These are phyloP conservation scores for Gallinago jamesoni DNA, from an alignment of 2,113 vertebrate species.

Conservation along the genomic window DNA sequence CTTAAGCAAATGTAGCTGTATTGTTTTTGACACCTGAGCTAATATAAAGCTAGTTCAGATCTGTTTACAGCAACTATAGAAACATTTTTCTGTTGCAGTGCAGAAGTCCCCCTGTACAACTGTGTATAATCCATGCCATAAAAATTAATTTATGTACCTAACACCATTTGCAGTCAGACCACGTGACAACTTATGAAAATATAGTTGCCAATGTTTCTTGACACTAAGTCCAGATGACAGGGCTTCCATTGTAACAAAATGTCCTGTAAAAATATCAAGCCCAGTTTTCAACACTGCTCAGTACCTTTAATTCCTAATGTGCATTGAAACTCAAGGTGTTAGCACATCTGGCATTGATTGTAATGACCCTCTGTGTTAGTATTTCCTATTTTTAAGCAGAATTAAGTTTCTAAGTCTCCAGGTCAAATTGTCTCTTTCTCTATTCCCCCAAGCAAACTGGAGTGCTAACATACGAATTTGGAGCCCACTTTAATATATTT, in stretches of 20 bases:
- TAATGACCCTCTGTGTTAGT: neutral
- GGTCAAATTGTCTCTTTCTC: neutral
- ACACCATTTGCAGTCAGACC: neutral
- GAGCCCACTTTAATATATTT: neutral
- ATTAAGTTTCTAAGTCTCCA: neutral
- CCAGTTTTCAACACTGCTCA: neutral
- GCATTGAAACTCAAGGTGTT: neutral
- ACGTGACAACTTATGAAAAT: neutral
- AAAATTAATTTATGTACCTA: neutral
- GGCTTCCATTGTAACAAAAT: neutral
- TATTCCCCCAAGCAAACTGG: neutral
- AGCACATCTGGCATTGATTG: neutral
- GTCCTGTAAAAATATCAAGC: neutral
- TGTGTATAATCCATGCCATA: rapidly evolving
- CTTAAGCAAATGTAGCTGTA: neutral
- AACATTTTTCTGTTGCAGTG: neutral
- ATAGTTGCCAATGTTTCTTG: neutral
- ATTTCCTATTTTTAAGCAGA: neutral
- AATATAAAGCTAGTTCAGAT: neutral
- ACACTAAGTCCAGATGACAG: neutral
- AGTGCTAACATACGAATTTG: neutral
- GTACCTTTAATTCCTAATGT: neutral
- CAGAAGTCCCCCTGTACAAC: neutral
- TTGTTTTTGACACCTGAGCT: neutral
- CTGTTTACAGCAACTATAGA: neutral